Evolutionary conservation across 53 echinoderm and acorn worm genomes (phyloP).

Genomic region (Echinometra lucunter): DNA sequence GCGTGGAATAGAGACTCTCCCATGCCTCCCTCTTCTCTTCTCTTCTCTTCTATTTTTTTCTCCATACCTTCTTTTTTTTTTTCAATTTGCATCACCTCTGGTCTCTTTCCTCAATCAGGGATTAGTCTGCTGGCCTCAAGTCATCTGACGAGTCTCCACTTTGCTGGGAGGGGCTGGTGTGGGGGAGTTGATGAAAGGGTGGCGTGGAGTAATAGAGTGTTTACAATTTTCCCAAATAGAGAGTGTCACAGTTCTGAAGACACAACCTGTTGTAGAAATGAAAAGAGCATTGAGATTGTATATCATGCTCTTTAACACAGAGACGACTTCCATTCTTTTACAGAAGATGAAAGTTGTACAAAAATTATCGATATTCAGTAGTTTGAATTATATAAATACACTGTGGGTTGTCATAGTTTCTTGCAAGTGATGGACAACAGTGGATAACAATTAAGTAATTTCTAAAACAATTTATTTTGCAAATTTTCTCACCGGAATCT

Average conservation of each 20-base stretch:
- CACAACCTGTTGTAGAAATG: background rate
- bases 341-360: no score
- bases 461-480: no score
- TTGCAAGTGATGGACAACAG: no score
- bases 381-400: no score
- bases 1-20: background rate
- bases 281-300: background rate
- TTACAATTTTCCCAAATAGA: background rate
- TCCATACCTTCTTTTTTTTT: background rate
- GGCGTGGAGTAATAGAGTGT: background rate
- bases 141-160: background rate
- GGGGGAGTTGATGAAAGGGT: background rate
- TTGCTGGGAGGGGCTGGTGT: background rate
- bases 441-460: no score
- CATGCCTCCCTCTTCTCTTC: background rate
- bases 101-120: background rate
- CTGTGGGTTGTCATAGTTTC: no score
- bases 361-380: no score
- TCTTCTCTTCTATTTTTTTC: background rate
- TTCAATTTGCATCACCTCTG: conserved; percentile 1
- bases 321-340: no score
- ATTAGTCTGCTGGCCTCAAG: conserved; percentile 23
- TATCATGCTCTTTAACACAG: no score
- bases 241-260: background rate
- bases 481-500: no score